Percentiles rank a stretch among this genome's conserved stretches.
Evolutionary conservation across 2,888 invertebrate species (phyloP).

Genomic region (Arrhopalites spinosus): DNA sequence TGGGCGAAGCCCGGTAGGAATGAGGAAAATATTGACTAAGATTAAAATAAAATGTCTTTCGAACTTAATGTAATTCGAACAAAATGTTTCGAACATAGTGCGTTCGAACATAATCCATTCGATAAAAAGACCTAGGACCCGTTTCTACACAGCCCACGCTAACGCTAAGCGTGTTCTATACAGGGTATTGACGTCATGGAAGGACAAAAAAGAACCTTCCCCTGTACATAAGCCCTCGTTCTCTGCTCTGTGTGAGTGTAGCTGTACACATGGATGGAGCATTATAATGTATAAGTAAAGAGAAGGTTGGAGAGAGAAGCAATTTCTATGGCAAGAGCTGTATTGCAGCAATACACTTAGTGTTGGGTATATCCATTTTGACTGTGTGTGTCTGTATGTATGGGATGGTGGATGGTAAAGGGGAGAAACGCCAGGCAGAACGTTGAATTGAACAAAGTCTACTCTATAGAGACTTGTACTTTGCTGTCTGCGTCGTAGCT

Average conservation of each 20-base stretch:
- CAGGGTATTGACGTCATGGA: slow-evolving; percentile 56
- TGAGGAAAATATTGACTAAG: no score
- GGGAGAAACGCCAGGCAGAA: slow-evolving; percentile 27
- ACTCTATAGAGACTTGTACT: neutral
- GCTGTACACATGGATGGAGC: neutral
- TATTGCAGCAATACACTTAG: slow-evolving; percentile 4
- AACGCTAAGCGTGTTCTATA: slow-evolving; percentile 26
- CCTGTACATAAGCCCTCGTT: slow-evolving; percentile 1
- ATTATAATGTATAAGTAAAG: slow-evolving; percentile 10
- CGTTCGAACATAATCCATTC: no score
- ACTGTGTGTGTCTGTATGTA: neutral
- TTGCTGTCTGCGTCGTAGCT: slow-evolving; percentile 6
- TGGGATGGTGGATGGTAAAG: neutral
- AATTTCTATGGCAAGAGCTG: slow-evolving; percentile 2
- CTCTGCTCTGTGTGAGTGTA: neutral
- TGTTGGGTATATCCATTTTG: neutral
- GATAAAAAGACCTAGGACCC: no score
- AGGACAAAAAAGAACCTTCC: slow-evolving; percentile 56
- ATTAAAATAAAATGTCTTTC: no score
- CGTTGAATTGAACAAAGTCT: slow-evolving; percentile 9
- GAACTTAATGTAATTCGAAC: no score
- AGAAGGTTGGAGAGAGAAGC: neutral
- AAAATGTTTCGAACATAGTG: no score
- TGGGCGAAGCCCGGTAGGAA: no score
- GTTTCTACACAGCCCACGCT: slow-evolving; percentile 34